Evolutionary conservation across 2,797 vertebrate species (phyloP), one percentile per base, ranked within the genome.

Genomic region (Bucorvus abyssinicus): DNA sequence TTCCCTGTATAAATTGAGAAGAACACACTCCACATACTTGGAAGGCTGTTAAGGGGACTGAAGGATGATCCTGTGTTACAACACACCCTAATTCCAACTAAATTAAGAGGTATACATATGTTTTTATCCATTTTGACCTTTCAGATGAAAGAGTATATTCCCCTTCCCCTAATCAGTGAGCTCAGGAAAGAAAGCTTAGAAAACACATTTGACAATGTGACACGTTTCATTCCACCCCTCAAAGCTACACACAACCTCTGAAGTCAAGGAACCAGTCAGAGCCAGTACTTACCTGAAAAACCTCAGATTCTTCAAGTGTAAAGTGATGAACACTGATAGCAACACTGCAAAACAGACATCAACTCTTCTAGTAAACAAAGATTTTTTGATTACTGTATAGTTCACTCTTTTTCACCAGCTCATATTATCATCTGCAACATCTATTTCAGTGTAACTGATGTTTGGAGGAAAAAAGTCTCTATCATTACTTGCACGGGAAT

Each of bases 221-320:
- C 38, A 40, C 38, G 12, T 40, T 12, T 40, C 38, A 40, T 40
- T 40, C 38, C 38, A 40, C 38, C 38, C 38, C 38, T 40, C 38
- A 40, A 70, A 81, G 13, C 70, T 10, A n/a, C 29, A 47, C 6
- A 34, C 12, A 24, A n/a, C 36, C 47, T 84, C 44, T 53, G 24
- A 47, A 69, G 18, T 14, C 34, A 10, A 2, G 2, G 2, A 67
- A 84, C 70, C 79, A 77, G n/a, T n/a, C n/a, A n/a, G n/a, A n/a
- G n/a, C n/a, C n/a, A n/a, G 91, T 45, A 12, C 21, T 95, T 94
- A 92, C 65, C 81, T 82, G 64, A 94, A 86, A 96, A 91, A 40
- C 61, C 79, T 82, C 78, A 56, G 9, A 76, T 95, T 94, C 79
- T 74, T 26, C 36, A n/a, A n/a, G 30, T 29, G 18, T 19, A 87